These are phyloP conservation scores for Pollenia labialis DNA, from an alignment of 2,888 invertebrate genomes.

Conservation along the genomic window DNA sequence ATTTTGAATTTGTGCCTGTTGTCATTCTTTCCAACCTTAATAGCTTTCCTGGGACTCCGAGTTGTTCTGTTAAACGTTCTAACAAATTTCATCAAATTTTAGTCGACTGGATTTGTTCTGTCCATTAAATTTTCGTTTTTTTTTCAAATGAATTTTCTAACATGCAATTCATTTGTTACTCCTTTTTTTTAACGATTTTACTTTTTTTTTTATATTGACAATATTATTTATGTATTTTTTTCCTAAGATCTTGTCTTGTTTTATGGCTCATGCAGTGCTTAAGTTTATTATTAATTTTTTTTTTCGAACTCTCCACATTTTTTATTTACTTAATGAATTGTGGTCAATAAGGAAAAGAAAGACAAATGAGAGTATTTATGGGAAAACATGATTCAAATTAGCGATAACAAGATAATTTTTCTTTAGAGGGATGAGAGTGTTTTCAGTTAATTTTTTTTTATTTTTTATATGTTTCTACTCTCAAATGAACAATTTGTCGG, in stretches of 20 bases:
- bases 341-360: slow-evolving; percentile 23
- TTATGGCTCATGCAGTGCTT: slow-evolving; percentile 43
- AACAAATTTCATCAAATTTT: too few species aligned
- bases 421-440: slow-evolving; percentile 10
- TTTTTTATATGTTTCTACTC: not conserved
- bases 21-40: too few species aligned
- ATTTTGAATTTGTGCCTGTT: too few species aligned
- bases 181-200: slow-evolving; percentile 8
- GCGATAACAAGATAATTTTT: slow-evolving; percentile 47
- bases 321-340: slow-evolving; percentile 37
- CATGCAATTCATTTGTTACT: slow-evolving; percentile 12
- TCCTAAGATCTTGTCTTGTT: slow-evolving; percentile 32
- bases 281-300: not conserved
- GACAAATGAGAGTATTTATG: slow-evolving; percentile 42
- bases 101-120: too few species aligned
- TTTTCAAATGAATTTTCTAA: not conserved
- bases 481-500: slow-evolving; percentile 10
- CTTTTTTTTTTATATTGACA: slow-evolving; percentile 36
- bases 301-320: not conserved
- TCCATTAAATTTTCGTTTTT: too few species aligned
- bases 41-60: too few species aligned
- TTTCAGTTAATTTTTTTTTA: not conserved
- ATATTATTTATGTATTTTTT: slow-evolving; percentile 44
- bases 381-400: slow-evolving; percentile 54
- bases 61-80: too few species aligned